Percentiles rank a stretch among this genome's conserved stretches.
phyloP scores from a whole-genome alignment of 2,113 vertebrate genomes.

The Bolborhynchus lineola region DNA sequence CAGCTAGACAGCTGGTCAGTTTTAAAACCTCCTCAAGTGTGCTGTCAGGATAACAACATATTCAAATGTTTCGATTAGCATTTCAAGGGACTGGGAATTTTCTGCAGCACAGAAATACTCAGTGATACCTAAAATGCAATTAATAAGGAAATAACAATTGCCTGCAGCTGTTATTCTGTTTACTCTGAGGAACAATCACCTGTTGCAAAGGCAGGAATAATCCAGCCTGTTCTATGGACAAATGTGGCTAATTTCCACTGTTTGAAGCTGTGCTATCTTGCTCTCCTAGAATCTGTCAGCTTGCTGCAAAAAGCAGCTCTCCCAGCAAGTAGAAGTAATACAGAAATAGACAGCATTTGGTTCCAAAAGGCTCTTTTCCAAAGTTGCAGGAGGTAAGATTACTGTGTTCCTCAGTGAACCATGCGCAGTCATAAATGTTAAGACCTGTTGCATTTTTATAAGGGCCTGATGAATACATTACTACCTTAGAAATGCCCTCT shows the following conservation, averaged over 20 bases:
- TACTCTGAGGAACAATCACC: background rate
- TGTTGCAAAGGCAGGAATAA: background rate
- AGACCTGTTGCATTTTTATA: background rate
- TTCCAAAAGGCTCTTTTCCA: background rate
- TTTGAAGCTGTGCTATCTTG: background rate
- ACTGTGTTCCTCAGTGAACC: rapidly evolving
- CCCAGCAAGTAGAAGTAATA: background rate
- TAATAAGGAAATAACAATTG: conserved; percentile 25
- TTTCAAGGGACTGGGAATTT: conserved; percentile 15
- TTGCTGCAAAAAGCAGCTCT: background rate
- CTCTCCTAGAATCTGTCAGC: background rate
- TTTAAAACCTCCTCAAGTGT: conserved; percentile 26
- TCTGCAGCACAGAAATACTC: background rate
- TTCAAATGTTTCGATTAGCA: conserved; percentile 46
- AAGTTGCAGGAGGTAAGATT: background rate
- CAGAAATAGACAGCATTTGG: background rate
- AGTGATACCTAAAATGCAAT: conserved; percentile 9
- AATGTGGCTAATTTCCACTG: background rate
- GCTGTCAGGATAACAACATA: conserved; percentile 44
- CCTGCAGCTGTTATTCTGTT: conserved; percentile 4
- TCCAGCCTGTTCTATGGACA: background rate
- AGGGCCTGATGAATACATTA: background rate
- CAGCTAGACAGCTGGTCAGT: background rate
- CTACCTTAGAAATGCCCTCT: background rate
- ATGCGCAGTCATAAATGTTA: background rate